These are phyloP conservation scores for Macrocentrus cingulum DNA, from an alignment of 1,140 invertebrate species.

Conservation along the genomic window DNA sequence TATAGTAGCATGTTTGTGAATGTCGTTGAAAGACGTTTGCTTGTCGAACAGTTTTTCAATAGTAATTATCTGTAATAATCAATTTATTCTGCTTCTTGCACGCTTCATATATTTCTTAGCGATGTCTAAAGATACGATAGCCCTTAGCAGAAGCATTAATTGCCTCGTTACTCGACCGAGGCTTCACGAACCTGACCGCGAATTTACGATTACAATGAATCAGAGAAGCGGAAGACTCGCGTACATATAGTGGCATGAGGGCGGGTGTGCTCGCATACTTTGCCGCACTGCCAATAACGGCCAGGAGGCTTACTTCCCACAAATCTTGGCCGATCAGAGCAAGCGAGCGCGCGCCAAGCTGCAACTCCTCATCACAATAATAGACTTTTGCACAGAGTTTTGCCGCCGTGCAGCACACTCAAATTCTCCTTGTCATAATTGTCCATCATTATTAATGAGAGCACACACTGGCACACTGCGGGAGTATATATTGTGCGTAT, in stretches of 20 bases:
- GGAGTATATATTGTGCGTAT: background rate
- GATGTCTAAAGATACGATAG: too few species aligned
- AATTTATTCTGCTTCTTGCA: too few species aligned
- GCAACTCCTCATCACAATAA: background rate
- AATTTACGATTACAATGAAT: constrained; percentile 21
- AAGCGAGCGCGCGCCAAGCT: too few species aligned
- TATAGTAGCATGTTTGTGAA: too few species aligned
- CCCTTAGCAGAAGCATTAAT: constrained; percentile 1
- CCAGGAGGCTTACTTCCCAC: constrained; percentile 26
- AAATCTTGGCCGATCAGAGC: constrained; percentile 18
- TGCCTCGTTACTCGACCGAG: constrained; percentile 14
- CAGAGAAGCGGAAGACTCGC: constrained; percentile 9
- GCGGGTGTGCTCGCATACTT: background rate
- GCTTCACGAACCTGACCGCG: background rate
- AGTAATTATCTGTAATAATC: too few species aligned
- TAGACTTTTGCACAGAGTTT: background rate
- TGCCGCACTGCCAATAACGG: constrained; percentile 14
- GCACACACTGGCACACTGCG: background rate
- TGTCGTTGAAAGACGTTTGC: too few species aligned
- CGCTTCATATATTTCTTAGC: too few species aligned
- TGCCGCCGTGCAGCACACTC: background rate
- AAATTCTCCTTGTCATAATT: constrained; percentile 14
- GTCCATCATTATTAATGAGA: constrained; percentile 16
- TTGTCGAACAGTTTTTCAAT: too few species aligned
- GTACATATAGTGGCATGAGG: background rate